Evolutionary conservation across 2,888 invertebrate genomes (phyloP).

Genomic region (Macroteleia sp.): DNA sequence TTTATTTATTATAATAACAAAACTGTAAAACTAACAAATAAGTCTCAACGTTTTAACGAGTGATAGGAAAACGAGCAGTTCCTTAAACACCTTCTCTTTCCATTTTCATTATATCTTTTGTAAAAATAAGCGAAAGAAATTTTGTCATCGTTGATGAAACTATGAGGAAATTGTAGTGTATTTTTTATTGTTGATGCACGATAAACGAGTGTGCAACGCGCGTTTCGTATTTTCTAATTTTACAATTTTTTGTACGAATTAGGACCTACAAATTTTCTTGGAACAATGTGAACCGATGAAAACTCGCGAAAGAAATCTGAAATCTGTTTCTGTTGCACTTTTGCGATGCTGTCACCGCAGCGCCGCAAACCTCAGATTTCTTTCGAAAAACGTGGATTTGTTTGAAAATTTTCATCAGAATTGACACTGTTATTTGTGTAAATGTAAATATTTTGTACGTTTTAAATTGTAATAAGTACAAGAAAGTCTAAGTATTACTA

Average conservation of each 20-base stretch:
- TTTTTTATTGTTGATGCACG: constrained; percentile 42
- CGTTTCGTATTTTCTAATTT: constrained; percentile 54
- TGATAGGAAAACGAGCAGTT: constrained; percentile 56
- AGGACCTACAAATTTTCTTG: constrained; percentile 28
- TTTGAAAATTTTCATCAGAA: constrained; percentile 21
- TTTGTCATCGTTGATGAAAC: constrained; percentile 21
- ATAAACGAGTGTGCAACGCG: constrained; percentile 46
- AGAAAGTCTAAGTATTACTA: constrained; percentile 53
- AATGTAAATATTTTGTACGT: constrained; percentile 53
- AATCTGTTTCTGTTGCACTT: background rate
- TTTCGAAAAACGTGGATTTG: constrained; percentile 2
- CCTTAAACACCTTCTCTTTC: constrained; percentile 41
- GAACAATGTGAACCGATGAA: background rate
- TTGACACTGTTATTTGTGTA: constrained; percentile 37
- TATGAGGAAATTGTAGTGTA: constrained; percentile 32
- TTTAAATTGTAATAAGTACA: constrained; percentile 47
- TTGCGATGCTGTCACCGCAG: too few species aligned
- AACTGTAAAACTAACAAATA: constrained; percentile 11
- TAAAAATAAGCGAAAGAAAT: constrained; percentile 26
- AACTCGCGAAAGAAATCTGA: constrained; percentile 1
- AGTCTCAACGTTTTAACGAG: constrained; percentile 41
- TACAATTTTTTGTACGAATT: constrained; percentile 57
- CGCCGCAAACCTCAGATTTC: constrained; percentile 4
- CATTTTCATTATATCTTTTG: constrained; percentile 42
- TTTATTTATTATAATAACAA: constrained; percentile 50